Conservation (phyloP, 1,140 invertebrate species). For the Sweltsa coloradensis region DNA sequence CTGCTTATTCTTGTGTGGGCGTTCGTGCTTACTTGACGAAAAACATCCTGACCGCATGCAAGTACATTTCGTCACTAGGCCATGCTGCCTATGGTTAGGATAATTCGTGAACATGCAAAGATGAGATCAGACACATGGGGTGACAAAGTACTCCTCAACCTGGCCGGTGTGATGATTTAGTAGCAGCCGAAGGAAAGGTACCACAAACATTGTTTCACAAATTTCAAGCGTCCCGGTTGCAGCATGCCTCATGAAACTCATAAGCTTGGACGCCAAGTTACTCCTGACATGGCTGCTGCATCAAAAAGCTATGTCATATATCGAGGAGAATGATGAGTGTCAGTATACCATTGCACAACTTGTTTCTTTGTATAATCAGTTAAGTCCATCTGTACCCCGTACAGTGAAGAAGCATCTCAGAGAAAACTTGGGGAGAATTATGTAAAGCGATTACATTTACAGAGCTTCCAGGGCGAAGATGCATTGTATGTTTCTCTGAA, state of each 20-base stretch:
- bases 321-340: constrained; percentile 3
- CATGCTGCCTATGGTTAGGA: too few relatives aligned
- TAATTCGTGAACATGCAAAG: too few relatives aligned
- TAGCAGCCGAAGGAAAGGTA: constrained; percentile 20
- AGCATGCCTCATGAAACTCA: too few relatives aligned
- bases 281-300: neutral
- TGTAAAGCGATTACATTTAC: neutral
- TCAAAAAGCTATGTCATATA: neutral
- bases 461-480: constrained; percentile 10
- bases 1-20: too few relatives aligned
- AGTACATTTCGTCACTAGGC: too few relatives aligned
- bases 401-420: too few relatives aligned
- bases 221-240: constrained; percentile 19
- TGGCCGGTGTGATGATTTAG: neutral
- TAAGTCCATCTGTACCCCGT: too few relatives aligned
- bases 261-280: too few relatives aligned
- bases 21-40: too few relatives aligned
- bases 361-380: neutral
- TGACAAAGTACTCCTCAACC: neutral
- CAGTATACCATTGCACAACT: neutral
- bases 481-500: constrained; percentile 20
- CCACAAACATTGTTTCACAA: constrained; percentile 17
- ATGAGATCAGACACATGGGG: too few relatives aligned
- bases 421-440: neutral
- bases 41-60: too few relatives aligned